phyloP scores from a whole-genome alignment of 2,113 vertebrate species.

The Phaethornis superciliosus region DNA sequence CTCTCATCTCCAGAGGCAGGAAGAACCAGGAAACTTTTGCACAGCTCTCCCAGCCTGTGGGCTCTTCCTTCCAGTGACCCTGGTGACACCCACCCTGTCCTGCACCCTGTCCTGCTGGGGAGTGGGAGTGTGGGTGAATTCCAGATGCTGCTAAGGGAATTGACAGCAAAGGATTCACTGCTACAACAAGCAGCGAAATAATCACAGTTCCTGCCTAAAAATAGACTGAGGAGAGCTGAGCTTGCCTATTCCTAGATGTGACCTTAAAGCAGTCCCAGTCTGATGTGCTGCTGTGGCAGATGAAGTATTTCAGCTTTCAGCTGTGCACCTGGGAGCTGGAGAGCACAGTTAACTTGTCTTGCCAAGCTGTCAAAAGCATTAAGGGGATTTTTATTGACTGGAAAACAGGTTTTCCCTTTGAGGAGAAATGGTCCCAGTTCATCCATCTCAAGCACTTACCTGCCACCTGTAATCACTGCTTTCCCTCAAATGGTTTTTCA shows the following conservation, averaged over 20 bases:
- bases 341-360: background rate
- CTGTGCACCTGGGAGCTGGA: background rate
- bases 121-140: background rate
- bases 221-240: background rate
- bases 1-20: background rate
- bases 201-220: background rate
- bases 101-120: background rate
- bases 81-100: background rate
- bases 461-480: background rate
- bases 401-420: background rate
- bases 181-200: background rate
- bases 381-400: background rate
- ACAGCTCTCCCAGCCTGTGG: background rate
- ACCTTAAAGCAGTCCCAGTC: background rate
- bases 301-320: background rate
- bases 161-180: background rate
- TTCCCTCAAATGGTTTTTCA: background rate
- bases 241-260: background rate
- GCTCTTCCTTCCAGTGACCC: background rate
- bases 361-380: background rate
- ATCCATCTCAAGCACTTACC: background rate
- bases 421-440: background rate
- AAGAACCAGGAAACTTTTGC: background rate
- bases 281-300: background rate
- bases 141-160: background rate